Conservation (phyloP, 2,113 vertebrate genomes). For the Microcebus tavaratra region DNA sequence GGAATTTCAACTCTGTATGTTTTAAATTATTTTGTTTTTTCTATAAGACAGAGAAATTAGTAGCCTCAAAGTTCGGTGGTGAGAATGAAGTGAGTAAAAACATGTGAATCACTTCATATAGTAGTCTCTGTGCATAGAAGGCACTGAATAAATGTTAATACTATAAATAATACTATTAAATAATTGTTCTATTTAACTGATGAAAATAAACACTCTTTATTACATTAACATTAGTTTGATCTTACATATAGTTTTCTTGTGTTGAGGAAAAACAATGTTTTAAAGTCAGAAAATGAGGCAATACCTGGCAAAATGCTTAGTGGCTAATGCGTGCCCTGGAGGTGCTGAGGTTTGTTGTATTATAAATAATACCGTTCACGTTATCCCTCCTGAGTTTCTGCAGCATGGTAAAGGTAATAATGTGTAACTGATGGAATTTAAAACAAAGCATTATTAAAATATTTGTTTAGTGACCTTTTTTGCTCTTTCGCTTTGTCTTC, state of each 20-base stretch:
- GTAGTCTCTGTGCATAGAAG: background rate
- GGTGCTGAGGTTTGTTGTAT: slow-evolving; percentile 68
- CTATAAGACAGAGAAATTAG: background rate
- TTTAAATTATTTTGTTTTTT: background rate
- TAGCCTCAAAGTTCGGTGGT: background rate
- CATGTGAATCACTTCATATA: background rate
- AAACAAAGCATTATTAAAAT: slow-evolving; percentile 83
- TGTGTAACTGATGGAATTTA: slow-evolving; percentile 83
- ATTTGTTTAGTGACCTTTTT: slow-evolving; percentile 80
- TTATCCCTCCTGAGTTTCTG: slow-evolving; percentile 71
- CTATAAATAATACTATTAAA: background rate
- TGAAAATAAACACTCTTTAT: background rate
- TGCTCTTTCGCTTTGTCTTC: slow-evolving; percentile 66
- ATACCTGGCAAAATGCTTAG: slow-evolving; percentile 58
- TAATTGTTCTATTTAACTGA: background rate
- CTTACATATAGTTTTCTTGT: background rate
- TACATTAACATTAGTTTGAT: background rate
- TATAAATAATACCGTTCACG: slow-evolving; percentile 76
- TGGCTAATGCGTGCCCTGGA: slow-evolving; percentile 53
- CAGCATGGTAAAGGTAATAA: slow-evolving; percentile 78
- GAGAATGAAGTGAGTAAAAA: background rate
- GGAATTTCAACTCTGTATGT: background rate
- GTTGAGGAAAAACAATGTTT: slow-evolving; percentile 53
- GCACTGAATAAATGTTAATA: background rate
- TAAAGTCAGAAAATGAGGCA: slow-evolving; percentile 71